phyloP scores from a whole-genome alignment of 2,888 invertebrate genomes.

The Andrena bicolor region DNA sequence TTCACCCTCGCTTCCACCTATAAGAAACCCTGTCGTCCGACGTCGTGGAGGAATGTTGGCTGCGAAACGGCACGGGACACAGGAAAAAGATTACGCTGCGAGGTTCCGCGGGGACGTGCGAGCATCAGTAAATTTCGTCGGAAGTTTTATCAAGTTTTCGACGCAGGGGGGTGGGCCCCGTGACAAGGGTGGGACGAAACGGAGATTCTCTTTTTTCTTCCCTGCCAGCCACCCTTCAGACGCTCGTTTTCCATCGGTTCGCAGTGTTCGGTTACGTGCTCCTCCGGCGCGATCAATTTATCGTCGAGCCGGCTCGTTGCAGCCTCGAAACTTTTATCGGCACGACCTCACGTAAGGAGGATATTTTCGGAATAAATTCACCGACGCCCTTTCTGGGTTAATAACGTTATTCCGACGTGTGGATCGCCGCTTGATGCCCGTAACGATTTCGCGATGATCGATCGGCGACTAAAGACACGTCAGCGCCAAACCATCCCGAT shows the following conservation, averaged over 20 bases:
- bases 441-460: background rate
- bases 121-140: slow-evolving; percentile 57
- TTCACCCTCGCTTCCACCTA: slow-evolving; percentile 31
- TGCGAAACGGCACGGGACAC: slow-evolving; percentile 32
- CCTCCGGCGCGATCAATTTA: slow-evolving; percentile 68
- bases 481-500: no score
- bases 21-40: slow-evolving; percentile 37
- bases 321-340: slow-evolving; percentile 49
- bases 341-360: slow-evolving; percentile 45
- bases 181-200: background rate
- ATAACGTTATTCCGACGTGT: slow-evolving; percentile 42
- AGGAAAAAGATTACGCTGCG: slow-evolving; percentile 61
- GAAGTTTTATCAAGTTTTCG: slow-evolving; percentile 67
- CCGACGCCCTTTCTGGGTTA: slow-evolving; percentile 38
- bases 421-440: slow-evolving; percentile 1
- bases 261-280: slow-evolving; percentile 42
- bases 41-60: slow-evolving; percentile 14
- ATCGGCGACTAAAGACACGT: background rate
- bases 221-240: background rate
- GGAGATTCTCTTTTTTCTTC: slow-evolving; percentile 18
- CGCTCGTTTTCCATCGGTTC: slow-evolving; percentile 31
- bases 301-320: slow-evolving; percentile 47
- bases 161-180: slow-evolving; percentile 15
- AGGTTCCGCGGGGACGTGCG: slow-evolving; percentile 31
- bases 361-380: slow-evolving; percentile 59